These are phyloP conservation scores for Emydoidea blandingii DNA, from an alignment of 2,797 vertebrate genomes.

Conservation along the genomic window DNA sequence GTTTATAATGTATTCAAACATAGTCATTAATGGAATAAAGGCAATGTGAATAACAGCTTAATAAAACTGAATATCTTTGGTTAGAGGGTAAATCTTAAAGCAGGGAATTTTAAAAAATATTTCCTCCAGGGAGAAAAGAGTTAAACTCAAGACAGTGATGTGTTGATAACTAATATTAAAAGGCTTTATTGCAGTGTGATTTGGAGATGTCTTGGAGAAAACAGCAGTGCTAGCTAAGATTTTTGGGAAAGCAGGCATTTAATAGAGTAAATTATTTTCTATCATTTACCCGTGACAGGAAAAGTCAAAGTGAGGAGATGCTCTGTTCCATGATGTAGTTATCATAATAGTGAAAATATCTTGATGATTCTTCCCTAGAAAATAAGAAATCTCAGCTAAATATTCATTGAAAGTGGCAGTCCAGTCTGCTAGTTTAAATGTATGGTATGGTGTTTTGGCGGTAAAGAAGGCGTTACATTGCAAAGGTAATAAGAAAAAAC, in stretches of 20 bases:
- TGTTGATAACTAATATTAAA: background rate
- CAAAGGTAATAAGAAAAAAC: background rate
- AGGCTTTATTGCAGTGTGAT: slow-evolving; percentile 35
- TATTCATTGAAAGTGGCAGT: slow-evolving; percentile 28
- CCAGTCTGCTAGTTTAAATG: slow-evolving; percentile 23
- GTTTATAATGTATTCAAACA: background rate
- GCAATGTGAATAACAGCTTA: background rate
- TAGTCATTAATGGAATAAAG: background rate
- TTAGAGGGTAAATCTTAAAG: background rate
- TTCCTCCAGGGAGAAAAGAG: background rate
- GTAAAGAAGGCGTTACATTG: background rate
- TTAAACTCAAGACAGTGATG: background rate
- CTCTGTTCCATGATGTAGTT: slow-evolving; percentile 6
- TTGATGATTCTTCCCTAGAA: slow-evolving; percentile 37
- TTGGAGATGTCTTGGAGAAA: background rate
- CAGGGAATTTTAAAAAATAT: background rate
- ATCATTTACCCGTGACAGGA: slow-evolving; percentile 44
- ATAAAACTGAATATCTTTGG: background rate
- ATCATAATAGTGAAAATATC: background rate
- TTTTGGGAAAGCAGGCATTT: slow-evolving; percentile 29
- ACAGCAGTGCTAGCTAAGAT: background rate
- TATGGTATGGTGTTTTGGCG: background rate
- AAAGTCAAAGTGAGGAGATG: slow-evolving; percentile 41
- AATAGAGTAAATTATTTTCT: slow-evolving; percentile 30
- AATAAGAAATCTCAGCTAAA: slow-evolving; percentile 37